Evolutionary conservation across 2,888 invertebrate genomes (phyloP).

Genomic region (Endomychus coccineus): DNA sequence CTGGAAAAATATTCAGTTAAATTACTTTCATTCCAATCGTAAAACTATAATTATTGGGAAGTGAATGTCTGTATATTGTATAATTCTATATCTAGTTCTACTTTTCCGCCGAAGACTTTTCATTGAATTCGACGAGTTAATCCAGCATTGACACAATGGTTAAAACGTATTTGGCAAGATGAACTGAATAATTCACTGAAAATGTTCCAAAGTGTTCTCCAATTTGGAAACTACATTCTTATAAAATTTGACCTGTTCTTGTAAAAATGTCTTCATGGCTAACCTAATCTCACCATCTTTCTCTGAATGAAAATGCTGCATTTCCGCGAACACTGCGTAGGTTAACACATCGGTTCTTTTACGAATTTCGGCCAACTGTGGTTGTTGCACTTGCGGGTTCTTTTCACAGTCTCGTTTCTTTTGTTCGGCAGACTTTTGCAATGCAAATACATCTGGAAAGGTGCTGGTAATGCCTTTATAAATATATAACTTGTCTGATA

Average conservation of each 20-base stretch:
- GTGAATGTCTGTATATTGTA: too few species aligned
- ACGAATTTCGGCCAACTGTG: slow-evolving; percentile 71
- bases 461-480: slow-evolving; percentile 88
- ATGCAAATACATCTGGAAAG: slow-evolving; percentile 83
- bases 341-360: slow-evolving; percentile 86
- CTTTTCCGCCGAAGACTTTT: too few species aligned
- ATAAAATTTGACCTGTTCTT: slow-evolving; percentile 88
- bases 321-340: slow-evolving; percentile 88
- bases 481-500: slow-evolving; percentile 85
- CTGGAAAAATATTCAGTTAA: too few species aligned
- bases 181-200: slow-evolving; percentile 28
- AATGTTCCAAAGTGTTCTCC: slow-evolving; percentile 52
- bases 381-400: slow-evolving; percentile 70
- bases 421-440: slow-evolving; percentile 84
- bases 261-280: slow-evolving; percentile 79
- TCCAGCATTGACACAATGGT: too few species aligned
- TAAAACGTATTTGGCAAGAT: too few species aligned
- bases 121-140: too few species aligned
- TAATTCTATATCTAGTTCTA: too few species aligned
- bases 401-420: slow-evolving; percentile 86
- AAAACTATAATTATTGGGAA: too few species aligned
- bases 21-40: too few species aligned
- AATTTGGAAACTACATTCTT: slow-evolving; percentile 71
- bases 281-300: slow-evolving; percentile 77
- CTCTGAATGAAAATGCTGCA: slow-evolving; percentile 86